These are phyloP conservation scores for Heliconius hewitsoni DNA, from an alignment of 1,140 invertebrate genomes.

Conservation along the genomic window DNA sequence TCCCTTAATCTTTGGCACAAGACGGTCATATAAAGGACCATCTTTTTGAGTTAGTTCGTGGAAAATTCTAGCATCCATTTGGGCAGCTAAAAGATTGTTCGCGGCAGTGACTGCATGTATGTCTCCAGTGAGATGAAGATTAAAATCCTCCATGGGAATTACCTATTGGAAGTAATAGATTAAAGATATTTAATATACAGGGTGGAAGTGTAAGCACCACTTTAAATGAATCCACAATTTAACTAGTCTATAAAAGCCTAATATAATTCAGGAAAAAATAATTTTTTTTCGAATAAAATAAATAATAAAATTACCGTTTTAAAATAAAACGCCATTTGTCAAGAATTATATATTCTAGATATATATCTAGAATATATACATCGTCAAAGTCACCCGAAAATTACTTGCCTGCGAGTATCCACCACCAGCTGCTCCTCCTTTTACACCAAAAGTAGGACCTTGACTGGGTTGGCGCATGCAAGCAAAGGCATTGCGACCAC, in stretches of 20 bases:
- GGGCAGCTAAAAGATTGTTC: conserved; percentile 97
- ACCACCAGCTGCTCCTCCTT: conserved; percentile 97
- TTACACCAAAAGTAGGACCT: conserved; percentile 99
- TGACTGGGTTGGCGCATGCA: conserved; percentile 99
- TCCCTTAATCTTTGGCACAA: conserved; percentile 87
- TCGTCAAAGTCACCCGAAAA: neutral
- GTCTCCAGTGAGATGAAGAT: conserved; percentile 98
- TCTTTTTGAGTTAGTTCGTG: conserved; percentile 96
- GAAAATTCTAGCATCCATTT: conserved; percentile 96
- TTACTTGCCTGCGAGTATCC: conserved; percentile 89
- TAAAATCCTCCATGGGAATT: conserved; percentile 99
- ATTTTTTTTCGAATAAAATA: no score
- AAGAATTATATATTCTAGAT: no score
- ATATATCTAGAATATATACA: no score
- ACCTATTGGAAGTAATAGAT: conserved; percentile 82
- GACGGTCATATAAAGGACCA: conserved; percentile 91
- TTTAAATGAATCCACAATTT: no score
- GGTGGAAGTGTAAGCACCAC: no score
- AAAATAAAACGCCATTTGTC: no score
- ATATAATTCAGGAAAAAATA: no score
- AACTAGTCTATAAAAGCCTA: no score
- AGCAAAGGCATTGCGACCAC: conserved; percentile 93
- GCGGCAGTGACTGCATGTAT: conserved; percentile 99
- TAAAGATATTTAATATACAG: neutral
- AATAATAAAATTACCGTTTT: no score